Evolutionary conservation across 1,140 invertebrate species (phyloP), one percentile per base, ranked within the genome.

Genomic region (Aporrectodea caliginosa): DNA sequence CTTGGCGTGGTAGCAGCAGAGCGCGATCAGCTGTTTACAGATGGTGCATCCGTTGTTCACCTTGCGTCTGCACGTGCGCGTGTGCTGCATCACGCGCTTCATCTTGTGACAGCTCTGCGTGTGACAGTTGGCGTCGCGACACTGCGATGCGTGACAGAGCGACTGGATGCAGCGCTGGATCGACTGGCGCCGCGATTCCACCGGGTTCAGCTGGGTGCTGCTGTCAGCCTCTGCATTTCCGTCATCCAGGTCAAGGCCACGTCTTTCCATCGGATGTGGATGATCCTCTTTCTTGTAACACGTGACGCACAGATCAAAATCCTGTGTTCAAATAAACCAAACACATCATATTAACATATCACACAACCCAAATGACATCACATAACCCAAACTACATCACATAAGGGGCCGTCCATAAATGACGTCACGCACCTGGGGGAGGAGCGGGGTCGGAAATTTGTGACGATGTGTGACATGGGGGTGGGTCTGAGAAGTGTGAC

Each of bases 1-100:
- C 90, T 99, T 99, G 2, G 98, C 97, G 88, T 99, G 98, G 89
- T 98, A 99, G 89, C 96, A 98, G 85, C 98, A 99, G 29, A 99
- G 89, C 1, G 97, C 97, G 85, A 99, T 97, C 33, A 99, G 92
- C 86, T 99, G 98, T 88, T 99, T 99, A 90, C 98, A 99, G 83
- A 99, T 98, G 12, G 96, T 95, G 89, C 98, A 99, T 72, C 94
- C 94, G 82, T 95, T 95, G 78, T 96, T 16, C 95, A 96, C 99
- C 96, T 79, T 79, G 29, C 69, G 35, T 87, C 98, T 98, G 91
- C 98, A 99, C 81, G 84, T 83, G 90, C 97, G 98, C 0, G 98
- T 98, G 89, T 99, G 98, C 77, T 92, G 92, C 0, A 99, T 95
- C 68, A 99, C 96, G 78, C 95, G 91, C 90, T 99, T 99, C 97